Percentiles rank a stretch among this genome's conserved stretches.
phyloP scores from a whole-genome alignment of 64 coral and sea anemone genomes.

The Hydrozoanthus tunicans region DNA sequence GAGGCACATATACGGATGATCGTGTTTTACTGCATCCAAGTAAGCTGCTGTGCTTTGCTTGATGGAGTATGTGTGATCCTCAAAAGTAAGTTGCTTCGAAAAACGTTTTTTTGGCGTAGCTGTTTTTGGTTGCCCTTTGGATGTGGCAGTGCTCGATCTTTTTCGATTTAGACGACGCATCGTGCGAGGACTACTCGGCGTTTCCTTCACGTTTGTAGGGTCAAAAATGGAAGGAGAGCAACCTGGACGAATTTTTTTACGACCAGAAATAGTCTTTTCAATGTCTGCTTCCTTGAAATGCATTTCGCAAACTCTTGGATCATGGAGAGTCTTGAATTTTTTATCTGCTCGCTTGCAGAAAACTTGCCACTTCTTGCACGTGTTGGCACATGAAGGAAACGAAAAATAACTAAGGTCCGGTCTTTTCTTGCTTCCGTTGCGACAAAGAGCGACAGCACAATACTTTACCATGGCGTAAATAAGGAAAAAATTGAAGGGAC shows the following conservation, averaged over 20 bases:
- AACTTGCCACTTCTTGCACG: neutral
- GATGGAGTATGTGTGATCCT: neutral
- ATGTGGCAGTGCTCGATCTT: neutral
- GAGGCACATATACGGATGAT: neutral
- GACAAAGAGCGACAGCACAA: neutral
- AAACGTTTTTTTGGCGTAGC: neutral
- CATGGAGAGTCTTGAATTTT: neutral
- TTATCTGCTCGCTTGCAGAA: neutral
- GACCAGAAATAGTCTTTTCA: neutral
- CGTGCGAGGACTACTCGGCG: conserved; percentile 1
- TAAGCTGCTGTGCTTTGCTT: neutral
- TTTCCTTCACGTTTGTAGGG: neutral
- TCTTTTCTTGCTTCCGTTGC: neutral
- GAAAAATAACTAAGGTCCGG: neutral
- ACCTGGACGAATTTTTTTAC: neutral
- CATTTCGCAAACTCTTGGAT: neutral
- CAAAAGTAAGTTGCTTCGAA: neutral
- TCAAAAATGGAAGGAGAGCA: neutral
- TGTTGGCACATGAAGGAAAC: neutral
- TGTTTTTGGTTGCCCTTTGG: neutral
- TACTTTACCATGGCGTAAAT: too few species aligned
- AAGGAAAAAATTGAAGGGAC: too few species aligned
- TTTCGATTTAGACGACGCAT: neutral
- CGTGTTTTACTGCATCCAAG: neutral
- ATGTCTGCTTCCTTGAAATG: conserved; percentile 7